phyloP scores from a whole-genome alignment of 1,140 invertebrate genomes.

The silkworm (Bombyx mori) region DNA sequence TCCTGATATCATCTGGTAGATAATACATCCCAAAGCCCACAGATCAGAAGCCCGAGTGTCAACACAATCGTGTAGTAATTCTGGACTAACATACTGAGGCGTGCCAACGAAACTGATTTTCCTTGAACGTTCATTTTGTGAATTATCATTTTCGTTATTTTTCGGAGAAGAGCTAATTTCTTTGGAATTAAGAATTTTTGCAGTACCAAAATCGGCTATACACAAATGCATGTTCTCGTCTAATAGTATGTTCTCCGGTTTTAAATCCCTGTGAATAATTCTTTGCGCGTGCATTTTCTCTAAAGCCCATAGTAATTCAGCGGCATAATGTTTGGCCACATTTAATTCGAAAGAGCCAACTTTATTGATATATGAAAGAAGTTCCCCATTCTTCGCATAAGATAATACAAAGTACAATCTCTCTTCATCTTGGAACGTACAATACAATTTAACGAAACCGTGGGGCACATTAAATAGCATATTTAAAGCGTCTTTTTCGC shows the following conservation, averaged over 20 bases:
- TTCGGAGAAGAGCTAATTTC: conserved; percentile 32
- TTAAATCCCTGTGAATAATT: conserved; percentile 94
- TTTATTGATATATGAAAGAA: conserved; percentile 92
- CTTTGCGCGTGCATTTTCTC: conserved; percentile 92
- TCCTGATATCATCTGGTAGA: conserved; percentile 97
- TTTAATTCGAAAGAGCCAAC: conserved; percentile 91
- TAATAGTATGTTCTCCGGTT: conserved; percentile 91
- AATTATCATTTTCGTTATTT: conserved; percentile 34
- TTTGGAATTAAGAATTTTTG: conserved; percentile 82
- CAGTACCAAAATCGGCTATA: conserved; percentile 97
- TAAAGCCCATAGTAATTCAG: conserved; percentile 92
- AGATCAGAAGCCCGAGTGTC: conserved; percentile 90
- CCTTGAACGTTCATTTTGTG: conserved; percentile 63
- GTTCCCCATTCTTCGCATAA: conserved; percentile 95
- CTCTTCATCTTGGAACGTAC: conserved; percentile 95
- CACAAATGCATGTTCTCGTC: conserved; percentile 97
- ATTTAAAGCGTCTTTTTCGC: conserved; percentile 93
- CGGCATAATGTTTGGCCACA: conserved; percentile 93
- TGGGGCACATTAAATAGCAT: conserved; percentile 77
- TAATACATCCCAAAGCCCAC: conserved; percentile 98
- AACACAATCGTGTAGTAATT: conserved; percentile 88
- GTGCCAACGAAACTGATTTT: conserved; percentile 98
- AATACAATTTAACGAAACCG: conserved; percentile 95
- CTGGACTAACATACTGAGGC: conserved; percentile 98
- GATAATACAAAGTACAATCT: conserved; percentile 97